phyloP scores from a whole-genome alignment of 2,797 vertebrate genomes.

The Poecilia gillii region DNA sequence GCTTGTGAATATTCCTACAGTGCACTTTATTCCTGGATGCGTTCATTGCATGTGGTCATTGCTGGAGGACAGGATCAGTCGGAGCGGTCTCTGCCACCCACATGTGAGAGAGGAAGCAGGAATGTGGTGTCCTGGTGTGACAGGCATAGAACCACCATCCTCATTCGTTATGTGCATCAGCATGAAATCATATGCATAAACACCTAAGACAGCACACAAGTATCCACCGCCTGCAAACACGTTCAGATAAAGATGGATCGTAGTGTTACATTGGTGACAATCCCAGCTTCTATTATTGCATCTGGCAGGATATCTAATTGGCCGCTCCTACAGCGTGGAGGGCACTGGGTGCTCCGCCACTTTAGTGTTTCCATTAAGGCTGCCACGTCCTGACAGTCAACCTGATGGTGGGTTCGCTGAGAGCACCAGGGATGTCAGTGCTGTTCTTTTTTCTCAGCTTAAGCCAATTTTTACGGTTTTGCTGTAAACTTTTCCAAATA shows the following conservation, averaged over 20 bases:
- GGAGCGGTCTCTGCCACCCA: slow-evolving; percentile 60
- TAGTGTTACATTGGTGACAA: slow-evolving; percentile 56
- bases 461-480: slow-evolving; percentile 10
- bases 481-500: slow-evolving; percentile 20
- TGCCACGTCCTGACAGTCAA: slow-evolving; percentile 32
- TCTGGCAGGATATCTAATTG: slow-evolving; percentile 73
- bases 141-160: slow-evolving; percentile 41
- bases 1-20: neutral
- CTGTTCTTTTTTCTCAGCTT: slow-evolving; percentile 37
- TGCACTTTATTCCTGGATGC: neutral
- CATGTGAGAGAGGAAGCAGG: slow-evolving; percentile 70
- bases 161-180: slow-evolving; percentile 49
- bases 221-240: slow-evolving; percentile 38
- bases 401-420: slow-evolving; percentile 46
- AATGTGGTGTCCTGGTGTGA: slow-evolving; percentile 80
- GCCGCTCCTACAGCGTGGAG: slow-evolving; percentile 36
- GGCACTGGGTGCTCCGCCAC: slow-evolving; percentile 57
- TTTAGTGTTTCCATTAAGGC: slow-evolving; percentile 47
- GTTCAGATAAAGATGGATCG: slow-evolving; percentile 52
- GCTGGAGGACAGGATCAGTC: slow-evolving; percentile 43
- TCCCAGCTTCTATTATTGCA: slow-evolving; percentile 56
- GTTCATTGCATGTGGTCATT: slow-evolving; percentile 20
- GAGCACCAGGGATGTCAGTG: slow-evolving; percentile 26
- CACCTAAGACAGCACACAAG: slow-evolving; percentile 11
- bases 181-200: slow-evolving; percentile 36